These are phyloP conservation scores for Congeria kusceri DNA, from an alignment of 2,888 invertebrate genomes.

Conservation along the genomic window DNA sequence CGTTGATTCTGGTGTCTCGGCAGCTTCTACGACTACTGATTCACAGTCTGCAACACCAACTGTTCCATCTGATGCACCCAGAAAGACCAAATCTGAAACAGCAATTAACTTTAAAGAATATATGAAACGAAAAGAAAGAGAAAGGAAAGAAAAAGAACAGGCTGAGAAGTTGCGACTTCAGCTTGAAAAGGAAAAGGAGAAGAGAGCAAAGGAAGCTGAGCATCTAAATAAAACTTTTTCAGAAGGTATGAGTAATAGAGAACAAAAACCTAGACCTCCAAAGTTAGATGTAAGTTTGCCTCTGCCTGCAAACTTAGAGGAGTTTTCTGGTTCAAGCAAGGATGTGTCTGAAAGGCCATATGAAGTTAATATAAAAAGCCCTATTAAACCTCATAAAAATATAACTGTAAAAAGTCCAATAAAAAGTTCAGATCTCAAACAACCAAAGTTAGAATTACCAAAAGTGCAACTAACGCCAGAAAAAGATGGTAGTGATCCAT, in stretches of 20 bases:
- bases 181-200: constrained; percentile 18
- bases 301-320: constrained; percentile 16
- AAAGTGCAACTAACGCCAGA: constrained; percentile 58
- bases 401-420: constrained; percentile 62
- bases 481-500: constrained; percentile 49
- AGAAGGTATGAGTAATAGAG: constrained; percentile 34
- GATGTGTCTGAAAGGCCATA: constrained; percentile 48
- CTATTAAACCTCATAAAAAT: constrained; percentile 60
- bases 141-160: constrained; percentile 33
- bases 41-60: constrained; percentile 4
- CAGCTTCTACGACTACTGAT: constrained; percentile 5
- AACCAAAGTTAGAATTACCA: constrained; percentile 49
- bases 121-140: constrained; percentile 56
- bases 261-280: constrained; percentile 53
- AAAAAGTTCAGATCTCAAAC: constrained; percentile 60
- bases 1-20: constrained; percentile 2
- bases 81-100: constrained; percentile 26
- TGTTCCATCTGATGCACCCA: not conserved
- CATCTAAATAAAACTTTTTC: constrained; percentile 53
- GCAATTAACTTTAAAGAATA: constrained; percentile 60
- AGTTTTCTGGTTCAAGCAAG: not conserved
- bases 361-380: constrained; percentile 59
- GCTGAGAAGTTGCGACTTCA: constrained; percentile 19
- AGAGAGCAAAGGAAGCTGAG: constrained; percentile 31
- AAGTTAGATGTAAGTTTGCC: constrained; percentile 58